Evolutionary conservation across 2,113 vertebrate genomes (phyloP).

Genomic region (Cettia cetti): DNA sequence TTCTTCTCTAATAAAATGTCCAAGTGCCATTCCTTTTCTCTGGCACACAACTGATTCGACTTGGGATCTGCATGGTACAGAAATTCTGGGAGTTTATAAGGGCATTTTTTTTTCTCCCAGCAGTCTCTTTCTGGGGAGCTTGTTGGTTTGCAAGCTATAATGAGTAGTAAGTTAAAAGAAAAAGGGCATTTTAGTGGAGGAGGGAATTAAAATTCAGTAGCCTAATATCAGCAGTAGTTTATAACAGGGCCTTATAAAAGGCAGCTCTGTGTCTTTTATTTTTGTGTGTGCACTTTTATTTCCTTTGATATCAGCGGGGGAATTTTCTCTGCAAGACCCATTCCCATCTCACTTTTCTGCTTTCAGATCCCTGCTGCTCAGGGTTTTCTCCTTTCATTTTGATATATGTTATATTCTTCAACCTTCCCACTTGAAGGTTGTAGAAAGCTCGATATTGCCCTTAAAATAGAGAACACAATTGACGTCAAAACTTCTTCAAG

Average conservation of each 20-base stretch:
- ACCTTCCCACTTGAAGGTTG: conserved; percentile 57
- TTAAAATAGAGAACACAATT: conserved; percentile 49
- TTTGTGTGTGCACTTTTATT: conserved; percentile 61
- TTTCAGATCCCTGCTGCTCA: conserved; percentile 67
- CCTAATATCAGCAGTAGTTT: conserved; percentile 55
- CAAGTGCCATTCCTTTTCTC: neutral
- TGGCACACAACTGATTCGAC: neutral
- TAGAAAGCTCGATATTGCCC: conserved; percentile 54
- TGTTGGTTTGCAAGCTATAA: conserved; percentile 24
- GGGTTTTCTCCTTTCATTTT: conserved; percentile 65
- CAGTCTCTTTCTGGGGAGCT: conserved; percentile 17
- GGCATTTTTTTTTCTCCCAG: neutral
- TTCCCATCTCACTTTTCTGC: conserved; percentile 65
- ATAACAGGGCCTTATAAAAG: conserved; percentile 47
- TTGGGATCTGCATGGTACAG: neutral
- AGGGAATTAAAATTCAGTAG: conserved; percentile 57
- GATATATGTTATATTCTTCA: conserved; percentile 57
- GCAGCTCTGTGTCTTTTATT: conserved; percentile 53
- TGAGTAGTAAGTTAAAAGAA: conserved; percentile 47
- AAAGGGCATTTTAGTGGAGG: conserved; percentile 44
- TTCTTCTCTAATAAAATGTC: neutral
- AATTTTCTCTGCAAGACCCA: conserved; percentile 67
- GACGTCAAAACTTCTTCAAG: conserved; percentile 26
- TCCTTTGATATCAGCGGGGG: conserved; percentile 69
- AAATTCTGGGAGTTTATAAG: neutral